Base-by-base conservation (phyloP, 2,113 vertebrate species). In the Alethe castanea region DNA sequence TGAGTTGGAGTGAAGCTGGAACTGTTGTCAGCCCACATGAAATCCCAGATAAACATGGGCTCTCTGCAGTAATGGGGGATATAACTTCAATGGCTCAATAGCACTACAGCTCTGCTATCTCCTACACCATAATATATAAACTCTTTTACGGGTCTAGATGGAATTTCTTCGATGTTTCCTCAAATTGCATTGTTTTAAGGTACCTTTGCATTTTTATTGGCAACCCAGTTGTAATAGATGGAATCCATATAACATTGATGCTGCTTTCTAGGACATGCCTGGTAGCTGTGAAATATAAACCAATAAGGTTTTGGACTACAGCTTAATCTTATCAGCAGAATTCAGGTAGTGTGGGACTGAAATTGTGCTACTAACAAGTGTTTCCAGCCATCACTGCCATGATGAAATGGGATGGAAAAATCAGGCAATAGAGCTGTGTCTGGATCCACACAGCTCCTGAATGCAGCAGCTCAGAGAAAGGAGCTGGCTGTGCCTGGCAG, bases 121-220 rank as follows among this genome's bases (percentile, higher is more conserved):
- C 54, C 65, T 40, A 9, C 33, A 36, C 31, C 13, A 3, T 59
- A 80, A 82, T 65, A 64, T 33, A 89, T 42, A 82, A 79, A 79
- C 16, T 53, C 62, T 77, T 85, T 52, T 35, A 60, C 1, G 54
- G 47, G 35, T 36, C 60, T 84, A 77, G 77, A 73, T 80, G 45
- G 71, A 81, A 74, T 97, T 95, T 81, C 62, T 92, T 69, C 5
- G 12, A 67, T 42, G 38, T 81, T 42, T 71, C 40, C 66, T 87
- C 8, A 2, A 79, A 92, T 77, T 72, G 53, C 82, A 52, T 91
- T 97, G 89, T 95, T 97, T 97, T 82, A 74, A 92, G 91, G 25
- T 53, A 70, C 19, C 45, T 96, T 71, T 92, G 81, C 91, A 96
- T 96, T 96, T 96, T 93, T 95, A 95, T 93, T 60, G 77, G 59